Percentiles rank a stretch among this genome's conserved stretches.
These are phyloP conservation scores for Athetis lepigone DNA, from an alignment of 2,888 invertebrate genomes.

Conservation along the genomic window DNA sequence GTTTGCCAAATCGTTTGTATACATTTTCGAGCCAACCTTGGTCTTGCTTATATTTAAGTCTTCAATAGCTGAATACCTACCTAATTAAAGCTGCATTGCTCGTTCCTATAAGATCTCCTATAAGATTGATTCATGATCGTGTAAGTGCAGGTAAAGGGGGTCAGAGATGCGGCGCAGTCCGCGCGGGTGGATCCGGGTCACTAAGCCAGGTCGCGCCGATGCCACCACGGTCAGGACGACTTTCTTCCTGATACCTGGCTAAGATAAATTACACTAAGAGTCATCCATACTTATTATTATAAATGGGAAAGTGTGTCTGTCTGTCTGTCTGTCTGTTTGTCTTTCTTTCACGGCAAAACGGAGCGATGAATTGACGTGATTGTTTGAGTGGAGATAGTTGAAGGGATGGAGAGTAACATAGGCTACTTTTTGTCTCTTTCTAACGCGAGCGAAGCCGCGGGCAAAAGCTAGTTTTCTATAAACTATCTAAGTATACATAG, in stretches of 20 bases:
- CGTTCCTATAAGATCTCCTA: slow-evolving; percentile 12
- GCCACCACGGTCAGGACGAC: slow-evolving; percentile 71
- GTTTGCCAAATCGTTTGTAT: slow-evolving; percentile 10
- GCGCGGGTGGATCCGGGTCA: slow-evolving; percentile 79
- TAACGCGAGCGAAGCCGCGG: too few relatives aligned
- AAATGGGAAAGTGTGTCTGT: too few relatives aligned
- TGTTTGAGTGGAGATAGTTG: too few relatives aligned
- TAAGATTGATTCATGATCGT: slow-evolving; percentile 37
- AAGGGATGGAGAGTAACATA: too few relatives aligned
- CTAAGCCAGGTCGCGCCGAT: slow-evolving; percentile 77
- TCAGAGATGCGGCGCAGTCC: slow-evolving; percentile 68
- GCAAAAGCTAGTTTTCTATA: too few relatives aligned
- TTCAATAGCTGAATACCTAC: slow-evolving; percentile 6
- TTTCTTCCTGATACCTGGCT: slow-evolving; percentile 54
- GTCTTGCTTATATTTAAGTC: slow-evolving; percentile 13
- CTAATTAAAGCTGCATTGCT: slow-evolving; percentile 29
- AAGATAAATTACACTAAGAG: slow-evolving; percentile 43
- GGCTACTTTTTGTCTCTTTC: too few relatives aligned
- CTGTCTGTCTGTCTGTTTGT: too few relatives aligned
- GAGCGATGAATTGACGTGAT: too few relatives aligned
- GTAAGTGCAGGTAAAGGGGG: slow-evolving; percentile 73
- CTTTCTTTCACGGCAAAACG: too few relatives aligned
- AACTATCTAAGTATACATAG: too few relatives aligned
- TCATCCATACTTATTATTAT: too few relatives aligned
- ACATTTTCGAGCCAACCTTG: slow-evolving; percentile 18